phyloP scores from a whole-genome alignment of 2,888 invertebrate genomes.

The Microchrysa polita region DNA sequence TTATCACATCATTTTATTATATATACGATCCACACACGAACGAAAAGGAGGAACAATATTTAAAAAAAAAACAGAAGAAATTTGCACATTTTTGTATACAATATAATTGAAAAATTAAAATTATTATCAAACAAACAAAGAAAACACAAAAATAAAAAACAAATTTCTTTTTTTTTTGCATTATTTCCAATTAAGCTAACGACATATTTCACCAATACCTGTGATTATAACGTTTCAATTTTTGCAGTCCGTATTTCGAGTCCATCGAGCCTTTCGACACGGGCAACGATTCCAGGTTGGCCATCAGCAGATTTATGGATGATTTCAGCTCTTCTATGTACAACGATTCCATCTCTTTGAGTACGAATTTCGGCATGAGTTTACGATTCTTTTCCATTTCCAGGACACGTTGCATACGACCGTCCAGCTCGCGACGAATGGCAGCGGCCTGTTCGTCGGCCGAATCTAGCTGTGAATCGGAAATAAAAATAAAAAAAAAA shows the following conservation, averaged over 20 bases:
- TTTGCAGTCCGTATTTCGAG: constrained; percentile 96
- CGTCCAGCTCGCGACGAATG: constrained; percentile 97
- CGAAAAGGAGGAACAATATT: no score
- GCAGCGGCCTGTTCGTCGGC: constrained; percentile 99
- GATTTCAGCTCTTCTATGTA: constrained; percentile 98
- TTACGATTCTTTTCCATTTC: constrained; percentile 98
- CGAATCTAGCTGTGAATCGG: constrained; percentile 83
- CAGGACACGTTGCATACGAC: constrained; percentile 94
- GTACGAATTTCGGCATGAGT: constrained; percentile 98
- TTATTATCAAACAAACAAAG: no score
- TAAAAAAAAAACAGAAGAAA: no score
- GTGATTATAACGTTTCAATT: constrained; percentile 97
- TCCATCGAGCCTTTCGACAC: constrained; percentile 98
- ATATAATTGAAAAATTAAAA: no score
- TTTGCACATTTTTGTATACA: no score
- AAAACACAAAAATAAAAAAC: no score
- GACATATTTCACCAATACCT: constrained; percentile 71
- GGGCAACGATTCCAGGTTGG: constrained; percentile 97
- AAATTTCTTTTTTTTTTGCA: no score
- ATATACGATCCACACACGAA: no score
- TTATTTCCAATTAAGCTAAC: constrained; percentile 57
- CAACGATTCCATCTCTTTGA: constrained; percentile 99
- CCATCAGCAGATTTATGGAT: constrained; percentile 97
- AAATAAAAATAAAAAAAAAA: not conserved
- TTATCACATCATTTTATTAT: no score